Conservation (phyloP, 1,140 invertebrate species). For the Eriosoma lanigerum region DNA sequence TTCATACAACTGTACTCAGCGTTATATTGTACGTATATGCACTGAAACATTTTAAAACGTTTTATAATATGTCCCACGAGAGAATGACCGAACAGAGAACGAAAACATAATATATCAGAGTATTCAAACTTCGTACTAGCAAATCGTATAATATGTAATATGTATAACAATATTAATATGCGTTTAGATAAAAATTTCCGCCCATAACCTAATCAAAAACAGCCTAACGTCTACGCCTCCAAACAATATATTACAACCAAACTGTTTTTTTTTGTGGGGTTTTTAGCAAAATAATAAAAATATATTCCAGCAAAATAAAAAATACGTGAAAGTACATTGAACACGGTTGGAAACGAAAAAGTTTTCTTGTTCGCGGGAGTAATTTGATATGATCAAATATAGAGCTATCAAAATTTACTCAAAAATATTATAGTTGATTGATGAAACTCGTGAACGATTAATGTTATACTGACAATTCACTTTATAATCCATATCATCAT, state of each 20-base stretch:
- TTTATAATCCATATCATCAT: neutral
- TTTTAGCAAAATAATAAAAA: no score
- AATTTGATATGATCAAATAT: neutral
- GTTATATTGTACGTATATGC: neutral
- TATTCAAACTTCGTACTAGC: no score
- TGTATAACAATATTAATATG: no score
- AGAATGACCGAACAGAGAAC: slow-evolving; percentile 6
- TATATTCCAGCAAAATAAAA: no score
- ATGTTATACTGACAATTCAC: neutral
- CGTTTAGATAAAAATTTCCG: neutral
- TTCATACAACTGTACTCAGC: slow-evolving; percentile 22
- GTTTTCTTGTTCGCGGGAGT: neutral
- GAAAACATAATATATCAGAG: neutral
- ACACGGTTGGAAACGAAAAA: neutral
- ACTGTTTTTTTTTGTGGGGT: no score
- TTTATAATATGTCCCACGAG: slow-evolving; percentile 32
- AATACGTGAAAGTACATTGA: neutral
- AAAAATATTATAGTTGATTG: neutral
- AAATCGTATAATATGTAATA: neutral
- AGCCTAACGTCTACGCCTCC: slow-evolving; percentile 4
- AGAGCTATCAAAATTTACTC: slow-evolving; percentile 15
- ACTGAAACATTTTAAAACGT: slow-evolving; percentile 11
- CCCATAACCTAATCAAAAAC: slow-evolving; percentile 31
- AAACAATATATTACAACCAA: no score
- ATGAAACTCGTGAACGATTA: slow-evolving; percentile 1